These are phyloP conservation scores for Agrilus cyanescens DNA, from an alignment of 2,888 invertebrate genomes.

Conservation along the genomic window DNA sequence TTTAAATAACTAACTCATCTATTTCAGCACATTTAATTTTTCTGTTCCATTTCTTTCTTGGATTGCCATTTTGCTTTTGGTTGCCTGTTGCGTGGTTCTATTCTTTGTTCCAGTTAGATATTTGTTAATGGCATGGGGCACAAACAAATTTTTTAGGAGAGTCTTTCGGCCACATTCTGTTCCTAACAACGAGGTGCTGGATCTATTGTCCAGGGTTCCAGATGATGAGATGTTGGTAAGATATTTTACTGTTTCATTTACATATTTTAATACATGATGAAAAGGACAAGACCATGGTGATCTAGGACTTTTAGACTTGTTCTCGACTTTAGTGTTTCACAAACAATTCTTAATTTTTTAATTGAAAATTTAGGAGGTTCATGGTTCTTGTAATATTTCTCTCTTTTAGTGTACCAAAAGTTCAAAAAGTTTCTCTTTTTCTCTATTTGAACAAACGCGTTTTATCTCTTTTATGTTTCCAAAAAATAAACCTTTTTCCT, in stretches of 20 bases:
- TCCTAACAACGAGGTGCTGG: conserved; percentile 93
- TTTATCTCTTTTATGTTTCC: neutral
- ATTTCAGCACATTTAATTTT: conserved; percentile 84
- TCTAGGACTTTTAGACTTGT: too few species aligned
- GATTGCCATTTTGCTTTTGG: conserved; percentile 71
- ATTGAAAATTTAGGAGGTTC: too few species aligned
- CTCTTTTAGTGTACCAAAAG: neutral
- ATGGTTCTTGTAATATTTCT: neutral
- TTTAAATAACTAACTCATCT: conserved; percentile 7
- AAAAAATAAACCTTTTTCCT: too few species aligned
- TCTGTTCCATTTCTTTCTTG: conserved; percentile 93
- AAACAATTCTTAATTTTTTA: too few species aligned
- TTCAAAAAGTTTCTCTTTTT: neutral
- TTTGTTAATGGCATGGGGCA: conserved; percentile 85
- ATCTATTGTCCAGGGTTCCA: conserved; percentile 88
- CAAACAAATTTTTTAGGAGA: conserved; percentile 89
- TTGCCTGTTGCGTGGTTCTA: conserved; percentile 63
- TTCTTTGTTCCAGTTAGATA: conserved; percentile 84
- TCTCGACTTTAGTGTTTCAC: too few species aligned
- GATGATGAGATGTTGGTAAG: conserved; percentile 86
- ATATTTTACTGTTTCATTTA: neutral
- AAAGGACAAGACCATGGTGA: too few species aligned
- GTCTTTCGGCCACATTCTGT: conserved; percentile 86
- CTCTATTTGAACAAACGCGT: neutral
- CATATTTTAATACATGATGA: neutral